Evolutionary conservation across 2,888 invertebrate genomes (phyloP).

Genomic region (Axea sp.): DNA sequence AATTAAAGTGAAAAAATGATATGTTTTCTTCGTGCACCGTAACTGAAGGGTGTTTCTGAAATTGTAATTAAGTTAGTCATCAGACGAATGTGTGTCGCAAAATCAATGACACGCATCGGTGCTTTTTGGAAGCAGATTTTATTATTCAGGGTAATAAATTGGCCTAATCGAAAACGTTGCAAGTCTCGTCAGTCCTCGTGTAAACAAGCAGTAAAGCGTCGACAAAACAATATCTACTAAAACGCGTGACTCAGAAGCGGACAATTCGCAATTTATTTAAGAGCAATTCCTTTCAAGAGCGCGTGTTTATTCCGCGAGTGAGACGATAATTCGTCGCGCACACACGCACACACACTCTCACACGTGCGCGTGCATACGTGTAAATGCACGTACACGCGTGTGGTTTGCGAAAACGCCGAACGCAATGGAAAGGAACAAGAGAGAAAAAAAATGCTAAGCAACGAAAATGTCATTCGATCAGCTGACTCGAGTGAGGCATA

Average conservation of each 20-base stretch:
- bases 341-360: neutral
- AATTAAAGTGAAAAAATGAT: no score
- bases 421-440: no score
- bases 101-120: no score
- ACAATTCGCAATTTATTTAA: constrained; percentile 36
- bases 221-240: neutral
- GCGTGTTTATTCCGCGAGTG: constrained; percentile 25
- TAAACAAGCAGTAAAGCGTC: constrained; percentile 16
- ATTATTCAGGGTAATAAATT: no score
- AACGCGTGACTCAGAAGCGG: constrained; percentile 27
- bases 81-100: no score
- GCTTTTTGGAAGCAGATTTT: no score
- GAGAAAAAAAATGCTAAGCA: no score
- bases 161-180: neutral
- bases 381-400: neutral
- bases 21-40: no score
- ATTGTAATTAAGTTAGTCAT: no score
- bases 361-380: neutral
- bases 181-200: neutral
- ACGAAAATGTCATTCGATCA: constrained; percentile 70
- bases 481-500: constrained; percentile 69
- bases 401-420: no score
- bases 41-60: no score
- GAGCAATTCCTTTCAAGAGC: constrained; percentile 33
- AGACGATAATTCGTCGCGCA: constrained; percentile 35